phyloP scores from a whole-genome alignment of 2,113 vertebrate species.

The Tupaia chinensis region DNA sequence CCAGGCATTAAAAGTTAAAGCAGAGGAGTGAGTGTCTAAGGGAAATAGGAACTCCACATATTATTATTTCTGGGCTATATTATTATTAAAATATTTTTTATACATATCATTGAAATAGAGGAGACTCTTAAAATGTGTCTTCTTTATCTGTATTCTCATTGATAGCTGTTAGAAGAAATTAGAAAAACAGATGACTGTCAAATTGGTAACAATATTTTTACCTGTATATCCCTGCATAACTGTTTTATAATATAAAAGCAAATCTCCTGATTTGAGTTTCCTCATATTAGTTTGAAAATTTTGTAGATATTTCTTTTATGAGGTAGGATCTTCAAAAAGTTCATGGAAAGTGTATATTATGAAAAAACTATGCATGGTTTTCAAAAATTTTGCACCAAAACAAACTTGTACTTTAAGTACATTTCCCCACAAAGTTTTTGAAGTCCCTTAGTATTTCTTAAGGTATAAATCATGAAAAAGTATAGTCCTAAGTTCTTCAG shows the following conservation, averaged over 20 bases:
- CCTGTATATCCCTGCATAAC: background rate
- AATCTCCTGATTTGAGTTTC: background rate
- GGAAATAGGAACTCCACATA: background rate
- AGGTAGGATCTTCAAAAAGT: no score
- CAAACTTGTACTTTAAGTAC: no score
- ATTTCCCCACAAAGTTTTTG: no score
- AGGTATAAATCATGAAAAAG: background rate
- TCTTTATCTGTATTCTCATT: background rate
- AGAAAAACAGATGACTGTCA: background rate
- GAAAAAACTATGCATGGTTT: no score
- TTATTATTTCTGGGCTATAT: background rate
- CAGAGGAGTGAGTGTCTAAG: rapidly evolving
- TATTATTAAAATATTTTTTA: background rate
- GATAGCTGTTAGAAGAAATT: background rate
- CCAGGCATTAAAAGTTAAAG: background rate
- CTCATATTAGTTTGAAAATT: background rate
- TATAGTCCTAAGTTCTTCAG: background rate
- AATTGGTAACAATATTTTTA: background rate
- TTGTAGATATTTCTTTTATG: background rate
- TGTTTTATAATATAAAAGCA: background rate
- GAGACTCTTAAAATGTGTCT: background rate
- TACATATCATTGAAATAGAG: background rate
- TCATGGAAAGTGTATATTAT: no score
- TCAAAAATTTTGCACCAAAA: no score
- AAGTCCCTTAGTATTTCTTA: background rate